phyloP scores from a whole-genome alignment of 2,113 vertebrate genomes.

The Clarias macrocephalus region DNA sequence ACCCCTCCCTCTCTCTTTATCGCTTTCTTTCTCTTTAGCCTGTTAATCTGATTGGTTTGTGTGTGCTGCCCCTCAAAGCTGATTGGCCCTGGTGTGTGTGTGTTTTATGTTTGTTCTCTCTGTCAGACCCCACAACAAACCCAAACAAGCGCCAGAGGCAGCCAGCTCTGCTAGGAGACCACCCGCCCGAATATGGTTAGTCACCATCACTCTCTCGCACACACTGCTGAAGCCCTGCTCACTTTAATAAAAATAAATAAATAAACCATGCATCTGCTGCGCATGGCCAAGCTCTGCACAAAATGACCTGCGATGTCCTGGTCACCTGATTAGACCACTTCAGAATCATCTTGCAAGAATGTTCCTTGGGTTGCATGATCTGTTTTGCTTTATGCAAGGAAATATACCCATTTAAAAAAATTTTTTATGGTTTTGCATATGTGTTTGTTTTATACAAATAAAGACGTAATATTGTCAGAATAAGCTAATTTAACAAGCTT shows the following conservation, averaged over 20 bases:
- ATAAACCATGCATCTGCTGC: neutral
- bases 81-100: neutral
- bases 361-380: neutral
- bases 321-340: neutral
- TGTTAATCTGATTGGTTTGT: conserved; percentile 24
- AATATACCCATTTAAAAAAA: neutral
- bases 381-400: neutral
- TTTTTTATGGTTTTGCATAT: neutral
- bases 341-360: neutral
- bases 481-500: neutral
- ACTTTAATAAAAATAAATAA: neutral
- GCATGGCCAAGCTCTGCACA: conserved; percentile 5
- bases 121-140: conserved; percentile 83
- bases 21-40: neutral
- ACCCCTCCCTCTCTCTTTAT: too few relatives aligned
- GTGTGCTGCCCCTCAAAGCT: conserved; percentile 21
- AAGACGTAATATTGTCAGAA: too few relatives aligned
- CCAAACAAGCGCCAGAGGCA: conserved; percentile 89
- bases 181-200: conserved; percentile 85
- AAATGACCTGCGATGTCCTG: neutral
- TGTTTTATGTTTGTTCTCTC: conserved; percentile 31
- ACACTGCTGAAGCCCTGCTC: neutral
- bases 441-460: neutral
- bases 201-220: neutral
- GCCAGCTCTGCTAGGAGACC: conserved; percentile 87